phyloP scores from a whole-genome alignment of 1,140 invertebrate species.

The Pteromalus puparum region DNA sequence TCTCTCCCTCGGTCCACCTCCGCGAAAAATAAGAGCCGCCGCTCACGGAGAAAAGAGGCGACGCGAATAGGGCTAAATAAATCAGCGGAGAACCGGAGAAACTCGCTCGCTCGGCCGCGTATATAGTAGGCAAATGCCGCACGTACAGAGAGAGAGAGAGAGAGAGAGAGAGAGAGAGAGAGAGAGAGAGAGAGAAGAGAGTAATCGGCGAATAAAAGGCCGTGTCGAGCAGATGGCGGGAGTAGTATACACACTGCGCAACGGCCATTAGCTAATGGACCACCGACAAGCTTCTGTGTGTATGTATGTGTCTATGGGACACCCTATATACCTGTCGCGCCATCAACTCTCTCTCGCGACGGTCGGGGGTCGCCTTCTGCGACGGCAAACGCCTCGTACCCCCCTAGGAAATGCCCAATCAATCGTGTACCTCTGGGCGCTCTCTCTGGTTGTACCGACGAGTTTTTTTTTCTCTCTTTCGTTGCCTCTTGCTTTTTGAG shows the following conservation, averaged over 20 bases:
- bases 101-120: not conserved
- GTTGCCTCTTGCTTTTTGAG: not conserved
- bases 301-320: not conserved
- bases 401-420: conserved; percentile 27
- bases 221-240: conserved; percentile 68
- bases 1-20: conserved; percentile 8
- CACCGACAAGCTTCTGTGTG: conserved; percentile 58
- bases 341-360: conserved; percentile 13
- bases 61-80: conserved; percentile 60
- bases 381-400: conserved; percentile 8
- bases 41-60: conserved; percentile 13
- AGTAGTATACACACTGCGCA: conserved; percentile 40
- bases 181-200: conserved; percentile 27
- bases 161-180: conserved; percentile 9
- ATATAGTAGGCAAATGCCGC: not conserved
- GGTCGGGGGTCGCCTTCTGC: not conserved
- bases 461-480: not conserved
- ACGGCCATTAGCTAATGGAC: conserved; percentile 73
- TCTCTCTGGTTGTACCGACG: no score
- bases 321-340: conserved; percentile 54
- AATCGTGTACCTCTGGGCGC: no score
- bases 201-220: conserved; percentile 69
- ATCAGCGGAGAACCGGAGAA: conserved; percentile 54
- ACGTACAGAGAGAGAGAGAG: conserved; percentile 32
- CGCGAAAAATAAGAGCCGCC: conserved; percentile 9